Evolutionary conservation across 1,140 invertebrate genomes (phyloP).

Genomic region (Physella acuta): DNA sequence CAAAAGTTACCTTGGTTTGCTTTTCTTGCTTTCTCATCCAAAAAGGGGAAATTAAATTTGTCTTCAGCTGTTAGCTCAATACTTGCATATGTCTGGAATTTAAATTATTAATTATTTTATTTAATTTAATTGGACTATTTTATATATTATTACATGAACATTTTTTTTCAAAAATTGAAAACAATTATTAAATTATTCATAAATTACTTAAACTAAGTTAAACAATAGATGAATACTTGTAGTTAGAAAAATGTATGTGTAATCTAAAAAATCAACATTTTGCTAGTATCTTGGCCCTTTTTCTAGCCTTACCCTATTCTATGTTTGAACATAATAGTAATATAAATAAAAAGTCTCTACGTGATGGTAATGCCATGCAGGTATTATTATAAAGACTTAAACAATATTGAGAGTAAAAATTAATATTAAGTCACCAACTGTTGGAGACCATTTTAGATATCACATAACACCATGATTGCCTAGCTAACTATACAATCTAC

Average conservation of each 20-base stretch:
- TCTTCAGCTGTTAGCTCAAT: constrained; percentile 3
- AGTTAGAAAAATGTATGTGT: neutral
- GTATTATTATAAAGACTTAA: too few species aligned
- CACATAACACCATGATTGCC: too few species aligned
- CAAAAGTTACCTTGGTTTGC: neutral
- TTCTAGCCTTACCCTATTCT: too few species aligned
- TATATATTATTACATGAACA: neutral
- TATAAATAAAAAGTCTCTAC: too few species aligned
- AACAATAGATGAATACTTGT: neutral
- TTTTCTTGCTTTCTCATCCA: neutral
- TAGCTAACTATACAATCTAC: neutral
- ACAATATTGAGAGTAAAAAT: too few species aligned
- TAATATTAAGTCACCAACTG: too few species aligned
- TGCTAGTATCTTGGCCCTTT: too few species aligned
- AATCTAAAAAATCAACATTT: neutral
- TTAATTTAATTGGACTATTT: neutral
- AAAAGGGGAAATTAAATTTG: neutral
- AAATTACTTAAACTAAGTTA: neutral
- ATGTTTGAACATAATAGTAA: too few species aligned
- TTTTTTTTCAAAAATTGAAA: neutral
- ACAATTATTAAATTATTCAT: neutral
- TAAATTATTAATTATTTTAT: neutral
- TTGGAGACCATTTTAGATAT: too few species aligned
- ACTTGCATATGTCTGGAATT: constrained; percentile 7
- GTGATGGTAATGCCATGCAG: too few species aligned